Evolutionary conservation across 2,113 vertebrate species (phyloP).

Genomic region (Phodopus roborovskii): DNA sequence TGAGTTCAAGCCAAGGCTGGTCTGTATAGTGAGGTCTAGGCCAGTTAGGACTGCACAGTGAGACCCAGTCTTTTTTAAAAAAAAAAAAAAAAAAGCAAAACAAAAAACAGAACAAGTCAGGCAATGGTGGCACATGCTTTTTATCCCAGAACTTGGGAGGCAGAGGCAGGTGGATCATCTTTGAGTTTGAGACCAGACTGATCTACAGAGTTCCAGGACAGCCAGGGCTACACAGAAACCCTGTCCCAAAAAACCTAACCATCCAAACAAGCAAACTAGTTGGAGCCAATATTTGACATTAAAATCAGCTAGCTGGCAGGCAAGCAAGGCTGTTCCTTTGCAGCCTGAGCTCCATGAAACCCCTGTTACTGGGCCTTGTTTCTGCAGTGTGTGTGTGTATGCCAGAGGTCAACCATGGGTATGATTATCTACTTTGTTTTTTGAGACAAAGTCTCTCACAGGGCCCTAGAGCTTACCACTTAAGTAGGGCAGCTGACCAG

Average conservation of each 20-base stretch:
- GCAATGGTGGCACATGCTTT: background rate
- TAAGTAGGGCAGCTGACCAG: background rate
- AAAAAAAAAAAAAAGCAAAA: background rate
- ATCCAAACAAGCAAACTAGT: background rate
- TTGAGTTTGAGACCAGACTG: background rate
- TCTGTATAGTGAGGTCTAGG: background rate
- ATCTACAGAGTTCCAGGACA: background rate
- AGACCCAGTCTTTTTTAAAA: background rate
- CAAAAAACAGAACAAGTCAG: background rate
- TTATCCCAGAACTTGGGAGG: background rate
- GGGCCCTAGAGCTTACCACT: background rate
- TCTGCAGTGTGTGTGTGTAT: background rate
- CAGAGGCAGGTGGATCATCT: background rate
- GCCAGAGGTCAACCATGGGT: background rate
- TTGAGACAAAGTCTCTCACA: background rate
- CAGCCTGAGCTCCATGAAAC: background rate
- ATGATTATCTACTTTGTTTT: background rate
- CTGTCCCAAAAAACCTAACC: background rate
- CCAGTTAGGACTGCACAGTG: background rate
- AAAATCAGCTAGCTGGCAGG: background rate
- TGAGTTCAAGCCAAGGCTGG: background rate
- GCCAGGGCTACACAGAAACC: background rate
- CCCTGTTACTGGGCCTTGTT: background rate
- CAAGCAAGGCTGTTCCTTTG: background rate
- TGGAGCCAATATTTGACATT: background rate